These are phyloP conservation scores for Coracopsis vasa DNA, from an alignment of 2,113 vertebrate genomes.

Conservation along the genomic window DNA sequence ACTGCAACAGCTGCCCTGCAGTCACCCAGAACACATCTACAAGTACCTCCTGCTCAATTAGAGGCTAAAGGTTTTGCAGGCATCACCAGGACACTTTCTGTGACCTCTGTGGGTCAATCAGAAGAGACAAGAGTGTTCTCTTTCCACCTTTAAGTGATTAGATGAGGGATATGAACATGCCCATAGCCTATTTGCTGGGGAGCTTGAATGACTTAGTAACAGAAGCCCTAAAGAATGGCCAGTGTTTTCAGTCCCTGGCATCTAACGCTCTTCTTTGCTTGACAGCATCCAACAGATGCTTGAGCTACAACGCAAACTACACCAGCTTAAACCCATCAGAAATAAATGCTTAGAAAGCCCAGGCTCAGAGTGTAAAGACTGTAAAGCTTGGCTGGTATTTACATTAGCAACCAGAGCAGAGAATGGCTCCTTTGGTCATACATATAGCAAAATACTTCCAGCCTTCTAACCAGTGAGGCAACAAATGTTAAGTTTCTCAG, in stretches of 20 bases:
- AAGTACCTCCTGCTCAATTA: neutral
- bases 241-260: neutral
- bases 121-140: neutral
- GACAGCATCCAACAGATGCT: neutral
- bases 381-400: neutral
- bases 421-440: neutral
- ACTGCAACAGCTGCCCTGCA: neutral
- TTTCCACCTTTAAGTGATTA: neutral
- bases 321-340: neutral
- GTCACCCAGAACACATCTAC: fast-evolving
- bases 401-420: neutral
- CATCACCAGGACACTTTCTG: neutral
- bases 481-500: neutral
- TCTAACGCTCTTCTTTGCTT: neutral
- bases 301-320: neutral
- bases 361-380: neutral
- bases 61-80: neutral
- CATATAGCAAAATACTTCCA: neutral
- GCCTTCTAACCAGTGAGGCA: neutral
- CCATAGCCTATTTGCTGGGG: neutral
- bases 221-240: neutral
- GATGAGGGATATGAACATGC: neutral
- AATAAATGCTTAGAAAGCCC: neutral
- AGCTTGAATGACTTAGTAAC: neutral
- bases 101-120: neutral